These are phyloP conservation scores for Amphiduros pacificus DNA, from an alignment of 2,888 invertebrate species.

Conservation along the genomic window DNA sequence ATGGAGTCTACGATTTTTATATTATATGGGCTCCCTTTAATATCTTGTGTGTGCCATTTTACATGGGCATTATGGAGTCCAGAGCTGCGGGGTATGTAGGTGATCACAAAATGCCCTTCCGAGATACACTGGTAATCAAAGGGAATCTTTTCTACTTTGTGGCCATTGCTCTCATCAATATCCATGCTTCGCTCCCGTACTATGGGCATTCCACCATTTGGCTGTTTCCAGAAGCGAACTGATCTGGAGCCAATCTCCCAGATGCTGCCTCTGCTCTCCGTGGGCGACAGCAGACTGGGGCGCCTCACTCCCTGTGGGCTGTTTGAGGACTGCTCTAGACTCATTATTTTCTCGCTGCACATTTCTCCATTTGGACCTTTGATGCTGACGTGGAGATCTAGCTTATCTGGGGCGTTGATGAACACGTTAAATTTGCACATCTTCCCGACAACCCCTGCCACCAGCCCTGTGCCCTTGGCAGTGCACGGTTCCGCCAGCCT, in stretches of 20 bases:
- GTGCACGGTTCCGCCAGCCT: background rate
- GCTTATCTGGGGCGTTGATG: constrained; percentile 7
- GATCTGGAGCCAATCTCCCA: background rate
- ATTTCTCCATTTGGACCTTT: background rate
- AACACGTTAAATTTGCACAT: constrained; percentile 51
- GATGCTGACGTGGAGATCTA: constrained; percentile 6
- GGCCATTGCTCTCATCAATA: background rate
- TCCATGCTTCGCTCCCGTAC: background rate
- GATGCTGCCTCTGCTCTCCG: background rate
- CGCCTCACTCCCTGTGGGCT: too few relatives aligned
- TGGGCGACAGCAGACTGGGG: background rate
- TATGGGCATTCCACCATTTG: background rate
- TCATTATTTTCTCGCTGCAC: constrained; percentile 11
- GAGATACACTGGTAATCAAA: constrained; percentile 44
- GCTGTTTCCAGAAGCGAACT: background rate
- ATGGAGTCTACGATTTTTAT: constrained; percentile 34
- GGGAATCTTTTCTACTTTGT: constrained; percentile 29
- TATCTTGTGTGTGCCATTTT: constrained; percentile 39
- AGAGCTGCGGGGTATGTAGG: constrained; percentile 42
- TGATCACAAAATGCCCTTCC: constrained; percentile 43
- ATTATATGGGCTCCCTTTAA: constrained; percentile 46
- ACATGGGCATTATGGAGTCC: constrained; percentile 44
- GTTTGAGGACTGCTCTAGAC: constrained; percentile 6
- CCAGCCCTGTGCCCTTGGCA: constrained; percentile 37
- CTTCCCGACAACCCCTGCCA: constrained; percentile 52